Evolutionary conservation across 2,113 vertebrate genomes (phyloP), one percentile per base, ranked within the genome.

Genomic region (Syngnathus floridae): DNA sequence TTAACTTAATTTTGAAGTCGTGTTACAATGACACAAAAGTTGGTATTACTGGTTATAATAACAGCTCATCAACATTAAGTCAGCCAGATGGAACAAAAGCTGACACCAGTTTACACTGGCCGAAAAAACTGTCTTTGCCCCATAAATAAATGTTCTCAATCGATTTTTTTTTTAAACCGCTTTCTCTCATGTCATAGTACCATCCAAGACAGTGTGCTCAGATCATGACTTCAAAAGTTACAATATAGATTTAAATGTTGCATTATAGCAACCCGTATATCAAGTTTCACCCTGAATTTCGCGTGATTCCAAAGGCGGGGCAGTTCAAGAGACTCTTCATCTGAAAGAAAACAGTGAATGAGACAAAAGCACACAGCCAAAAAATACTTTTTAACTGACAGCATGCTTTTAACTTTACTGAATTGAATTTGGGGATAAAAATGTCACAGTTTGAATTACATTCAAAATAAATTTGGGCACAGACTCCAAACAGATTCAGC

Each of bases 321-420:
- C 89, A 90, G 85, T 90, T 90, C 89, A 92, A 86, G 88, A 90
- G 87, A 91, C 84, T 91, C 91, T 92, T 93, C 91, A 94, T 93
- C 92, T 95, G 93, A 90, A 94, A 94, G 89, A 93, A 93, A 94
- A 93, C 91, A 94, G 88, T 69, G 88, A 73, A 86, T 93, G 89
- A 94, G 92, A 93, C 89, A 92, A 92, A 80, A 88, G 86, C 90
- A 92, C 70, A 78, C 65, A 90, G 84, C 88, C 89, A 83, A 89
- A 73, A 87, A 71, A 38, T 81, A 79, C 71, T 68, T 75, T 83
- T 84, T 86, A 35, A 70, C 81, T 81, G 67, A 83, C 37, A 77
- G 71, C 74, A 84, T 82, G 76, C 70, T 43, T 80, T 74, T 12
- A 41, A 31, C 74, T 26, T 62, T 55, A 55, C 71, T 31, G 69